These are phyloP conservation scores for Drosophila cognata DNA, from an alignment of 2,888 invertebrate genomes.

Conservation along the genomic window DNA sequence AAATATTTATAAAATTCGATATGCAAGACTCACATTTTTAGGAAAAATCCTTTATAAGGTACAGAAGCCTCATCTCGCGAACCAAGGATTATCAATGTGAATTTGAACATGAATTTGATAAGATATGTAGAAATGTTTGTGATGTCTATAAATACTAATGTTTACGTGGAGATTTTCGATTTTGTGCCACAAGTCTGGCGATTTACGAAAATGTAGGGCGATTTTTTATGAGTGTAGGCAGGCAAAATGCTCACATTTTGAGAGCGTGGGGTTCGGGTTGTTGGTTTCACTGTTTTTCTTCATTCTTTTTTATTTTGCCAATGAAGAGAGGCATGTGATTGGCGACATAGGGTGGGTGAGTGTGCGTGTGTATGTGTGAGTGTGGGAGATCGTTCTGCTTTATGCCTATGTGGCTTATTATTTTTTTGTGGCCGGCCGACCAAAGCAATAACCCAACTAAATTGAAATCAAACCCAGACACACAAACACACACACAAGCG, in stretches of 20 bases:
- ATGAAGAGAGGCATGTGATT: slow-evolving; percentile 6
- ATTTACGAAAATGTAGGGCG: not conserved
- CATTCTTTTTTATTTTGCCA: not conserved
- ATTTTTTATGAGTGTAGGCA: not conserved
- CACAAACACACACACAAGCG: slow-evolving; percentile 16
- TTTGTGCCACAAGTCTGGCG: not conserved
- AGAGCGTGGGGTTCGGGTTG: not conserved
- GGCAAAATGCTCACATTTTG: slow-evolving; percentile 28
- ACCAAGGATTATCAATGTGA: not conserved
- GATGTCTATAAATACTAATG: not conserved
- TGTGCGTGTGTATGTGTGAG: not conserved
- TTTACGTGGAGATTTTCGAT: not conserved
- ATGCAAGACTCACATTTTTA: not conserved
- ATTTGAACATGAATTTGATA: not conserved
- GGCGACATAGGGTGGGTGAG: not conserved
- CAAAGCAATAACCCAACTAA: slow-evolving; percentile 72
- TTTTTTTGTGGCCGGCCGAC: slow-evolving; percentile 57
- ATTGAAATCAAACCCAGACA: slow-evolving; percentile 74
- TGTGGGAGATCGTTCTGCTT: slow-evolving; percentile 44
- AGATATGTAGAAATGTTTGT: not conserved
- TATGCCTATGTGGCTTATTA: slow-evolving; percentile 66
- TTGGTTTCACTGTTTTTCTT: slow-evolving; percentile 11
- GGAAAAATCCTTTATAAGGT: not conserved
- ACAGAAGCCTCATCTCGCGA: not conserved
- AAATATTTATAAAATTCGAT: not conserved